A percentile compares a stretch with the other conserved stretches of the same genome.
phyloP scores from a whole-genome alignment of 2,888 invertebrate species.

The Epinotia nisella region DNA sequence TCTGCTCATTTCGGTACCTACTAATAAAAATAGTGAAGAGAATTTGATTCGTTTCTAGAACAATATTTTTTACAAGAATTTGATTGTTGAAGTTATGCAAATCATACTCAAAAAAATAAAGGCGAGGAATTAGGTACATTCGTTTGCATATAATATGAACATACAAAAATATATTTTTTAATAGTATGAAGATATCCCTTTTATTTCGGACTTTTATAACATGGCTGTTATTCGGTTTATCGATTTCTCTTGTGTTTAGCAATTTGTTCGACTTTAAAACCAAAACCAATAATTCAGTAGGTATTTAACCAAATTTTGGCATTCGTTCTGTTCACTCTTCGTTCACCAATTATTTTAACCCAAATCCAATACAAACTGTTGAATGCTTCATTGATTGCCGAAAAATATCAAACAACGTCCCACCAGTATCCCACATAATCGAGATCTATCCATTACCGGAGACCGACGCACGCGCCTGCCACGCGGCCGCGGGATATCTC shows the following conservation, averaged over 20 bases:
- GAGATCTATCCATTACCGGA: constrained; percentile 43
- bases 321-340: no score
- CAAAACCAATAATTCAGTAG: no score
- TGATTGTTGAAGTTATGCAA: not conserved
- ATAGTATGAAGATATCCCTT: no score
- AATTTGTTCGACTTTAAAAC: no score
- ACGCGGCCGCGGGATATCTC: constrained; percentile 59
- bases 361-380: not conserved
- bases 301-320: no score
- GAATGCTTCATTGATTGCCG: not conserved
- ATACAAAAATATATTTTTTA: no score
- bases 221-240: no score
- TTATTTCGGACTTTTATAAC: no score
- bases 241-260: no score
- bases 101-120: not conserved
- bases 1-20: not conserved
- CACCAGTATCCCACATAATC: constrained; percentile 16
- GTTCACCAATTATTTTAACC: not conserved
- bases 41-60: not conserved
- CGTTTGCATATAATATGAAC: no score
- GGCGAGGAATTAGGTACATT: not conserved
- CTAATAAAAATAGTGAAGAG: not conserved
- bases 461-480: constrained; percentile 71
- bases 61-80: not conserved
- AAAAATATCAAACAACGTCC: constrained; percentile 12